Percentiles rank a stretch among this genome's conserved stretches.
These are phyloP conservation scores for Pogonognathellus flavescens DNA, from an alignment of 1,140 invertebrate genomes.

Conservation along the genomic window DNA sequence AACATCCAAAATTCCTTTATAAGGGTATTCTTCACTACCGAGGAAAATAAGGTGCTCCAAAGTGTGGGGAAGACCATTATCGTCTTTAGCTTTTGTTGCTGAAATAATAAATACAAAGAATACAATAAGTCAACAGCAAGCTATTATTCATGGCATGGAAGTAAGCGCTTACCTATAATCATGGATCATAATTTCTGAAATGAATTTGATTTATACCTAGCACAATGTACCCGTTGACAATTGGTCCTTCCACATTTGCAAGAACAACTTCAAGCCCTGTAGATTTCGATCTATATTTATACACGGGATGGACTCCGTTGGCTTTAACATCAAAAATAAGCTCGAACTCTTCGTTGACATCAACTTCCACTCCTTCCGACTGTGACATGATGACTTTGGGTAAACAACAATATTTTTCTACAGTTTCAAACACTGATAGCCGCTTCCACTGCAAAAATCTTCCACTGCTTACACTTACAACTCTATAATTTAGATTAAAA, in stretches of 20 bases:
- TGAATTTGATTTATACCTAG: constrained; percentile 71
- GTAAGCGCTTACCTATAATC: no score
- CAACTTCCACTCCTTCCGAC: background rate
- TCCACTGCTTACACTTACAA: no score
- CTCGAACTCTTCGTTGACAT: constrained; percentile 78
- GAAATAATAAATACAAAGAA: constrained; percentile 53
- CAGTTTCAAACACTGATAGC: no score
- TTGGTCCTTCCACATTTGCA: constrained; percentile 86
- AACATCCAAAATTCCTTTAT: constrained; percentile 86
- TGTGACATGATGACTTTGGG: background rate
- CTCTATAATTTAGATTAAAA: no score
- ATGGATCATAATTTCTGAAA: no score
- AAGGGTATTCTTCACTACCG: constrained; percentile 91
- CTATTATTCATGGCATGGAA: no score
- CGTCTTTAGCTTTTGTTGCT: constrained; percentile 92
- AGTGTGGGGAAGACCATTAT: constrained; percentile 93
- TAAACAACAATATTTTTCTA: background rate
- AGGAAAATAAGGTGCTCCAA: constrained; percentile 93
- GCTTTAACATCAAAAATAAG: constrained; percentile 76
- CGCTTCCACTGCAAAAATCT: no score
- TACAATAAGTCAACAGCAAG: no score
- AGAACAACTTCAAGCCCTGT: constrained; percentile 85
- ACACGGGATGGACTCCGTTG: constrained; percentile 81
- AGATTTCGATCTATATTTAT: constrained; percentile 83
- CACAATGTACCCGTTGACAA: constrained; percentile 88